These are phyloP conservation scores for Agrochola lychnidis DNA, from an alignment of 2,888 invertebrate species.

Conservation along the genomic window DNA sequence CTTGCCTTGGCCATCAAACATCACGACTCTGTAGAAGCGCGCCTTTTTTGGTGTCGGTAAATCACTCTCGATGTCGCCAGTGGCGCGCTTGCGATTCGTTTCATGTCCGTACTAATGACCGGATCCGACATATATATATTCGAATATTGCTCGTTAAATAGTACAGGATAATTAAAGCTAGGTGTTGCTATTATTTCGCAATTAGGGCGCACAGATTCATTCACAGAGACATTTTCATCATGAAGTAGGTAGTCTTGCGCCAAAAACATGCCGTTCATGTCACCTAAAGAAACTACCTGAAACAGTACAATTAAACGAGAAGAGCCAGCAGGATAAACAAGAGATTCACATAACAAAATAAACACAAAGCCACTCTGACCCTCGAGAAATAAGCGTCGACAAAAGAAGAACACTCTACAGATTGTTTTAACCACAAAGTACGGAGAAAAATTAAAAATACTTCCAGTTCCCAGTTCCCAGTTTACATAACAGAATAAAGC, in stretches of 20 bases:
- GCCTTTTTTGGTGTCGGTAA: no score
- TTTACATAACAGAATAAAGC: constrained; percentile 54
- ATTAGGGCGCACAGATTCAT: neutral
- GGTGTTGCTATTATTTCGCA: neutral
- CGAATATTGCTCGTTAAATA: no score
- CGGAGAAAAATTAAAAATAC: constrained; percentile 55
- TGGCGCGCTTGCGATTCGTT: no score
- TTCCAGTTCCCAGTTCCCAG: constrained; percentile 26
- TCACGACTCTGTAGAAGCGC: no score
- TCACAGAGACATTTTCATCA: neutral
- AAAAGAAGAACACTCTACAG: constrained; percentile 50
- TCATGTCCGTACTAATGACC: no score
- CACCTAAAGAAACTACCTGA: constrained; percentile 19
- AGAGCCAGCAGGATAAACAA: constrained; percentile 25
- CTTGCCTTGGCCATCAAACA: no score
- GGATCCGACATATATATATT: no score
- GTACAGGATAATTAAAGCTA: no score
- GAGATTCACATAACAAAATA: constrained; percentile 25
- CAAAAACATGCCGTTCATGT: neutral
- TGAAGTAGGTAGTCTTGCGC: neutral
- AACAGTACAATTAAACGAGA: neutral
- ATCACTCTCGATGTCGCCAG: no score
- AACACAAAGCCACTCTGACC: constrained; percentile 28
- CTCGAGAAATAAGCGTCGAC: constrained; percentile 44
- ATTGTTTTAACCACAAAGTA: constrained; percentile 58